Evolutionary conservation across 1,140 invertebrate genomes (phyloP).

Genomic region (Riptortus pedestris): DNA sequence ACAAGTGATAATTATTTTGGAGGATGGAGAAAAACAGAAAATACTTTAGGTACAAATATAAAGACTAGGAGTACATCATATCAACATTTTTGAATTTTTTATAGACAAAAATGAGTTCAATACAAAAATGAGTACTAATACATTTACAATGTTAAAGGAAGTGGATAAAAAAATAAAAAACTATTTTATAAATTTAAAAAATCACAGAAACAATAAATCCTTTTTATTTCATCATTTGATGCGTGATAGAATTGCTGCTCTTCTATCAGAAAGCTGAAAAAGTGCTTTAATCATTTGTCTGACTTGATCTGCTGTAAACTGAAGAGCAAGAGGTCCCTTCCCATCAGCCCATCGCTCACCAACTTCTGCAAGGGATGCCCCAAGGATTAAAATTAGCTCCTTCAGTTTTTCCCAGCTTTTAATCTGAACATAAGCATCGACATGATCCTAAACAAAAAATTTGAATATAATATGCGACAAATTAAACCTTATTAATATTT

Average conservation of each 20-base stretch:
- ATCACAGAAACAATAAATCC: too few relatives aligned
- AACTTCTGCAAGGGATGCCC: constrained; percentile 73
- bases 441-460: constrained; percentile 42
- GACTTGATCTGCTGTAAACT: constrained; percentile 73
- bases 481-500: constrained; percentile 13
- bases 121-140: too few relatives aligned
- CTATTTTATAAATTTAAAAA: too few relatives aligned
- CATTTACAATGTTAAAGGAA: too few relatives aligned
- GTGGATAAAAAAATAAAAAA: too few relatives aligned
- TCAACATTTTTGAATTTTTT: too few relatives aligned
- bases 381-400: constrained; percentile 70
- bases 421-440: constrained; percentile 44
- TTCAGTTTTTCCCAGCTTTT: constrained; percentile 70
- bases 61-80: too few relatives aligned
- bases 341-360: constrained; percentile 85
- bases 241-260: constrained; percentile 60
- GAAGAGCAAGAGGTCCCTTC: constrained; percentile 72
- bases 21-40: too few relatives aligned
- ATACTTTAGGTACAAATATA: too few relatives aligned
- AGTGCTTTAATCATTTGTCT: constrained; percentile 79
- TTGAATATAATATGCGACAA: not conserved
- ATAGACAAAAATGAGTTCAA: too few relatives aligned
- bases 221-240: constrained; percentile 53
- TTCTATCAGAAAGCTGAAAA: constrained; percentile 88
- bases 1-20: too few relatives aligned